phyloP scores from a whole-genome alignment of 2,797 vertebrate species.

The Platalea minor region DNA sequence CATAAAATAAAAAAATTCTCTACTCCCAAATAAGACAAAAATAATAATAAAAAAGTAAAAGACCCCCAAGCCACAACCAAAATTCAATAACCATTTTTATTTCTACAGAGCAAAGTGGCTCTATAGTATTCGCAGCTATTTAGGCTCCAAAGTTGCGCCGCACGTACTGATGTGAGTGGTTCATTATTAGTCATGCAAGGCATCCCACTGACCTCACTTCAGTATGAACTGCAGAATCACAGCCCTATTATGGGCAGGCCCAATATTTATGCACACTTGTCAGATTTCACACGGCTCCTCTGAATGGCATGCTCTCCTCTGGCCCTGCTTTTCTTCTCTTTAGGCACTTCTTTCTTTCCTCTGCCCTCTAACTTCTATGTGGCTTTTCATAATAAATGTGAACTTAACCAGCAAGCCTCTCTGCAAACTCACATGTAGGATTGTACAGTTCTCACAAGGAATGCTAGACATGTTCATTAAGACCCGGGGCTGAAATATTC shows the following conservation, averaged over 20 bases:
- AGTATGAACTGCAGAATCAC: background rate
- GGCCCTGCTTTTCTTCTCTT: background rate
- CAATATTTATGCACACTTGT: slow-evolving; percentile 32
- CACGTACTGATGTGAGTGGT: background rate
- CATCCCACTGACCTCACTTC: slow-evolving; percentile 6
- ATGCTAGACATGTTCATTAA: background rate
- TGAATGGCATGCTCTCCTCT: background rate
- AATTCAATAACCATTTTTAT: background rate
- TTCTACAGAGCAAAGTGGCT: background rate
- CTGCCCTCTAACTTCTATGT: background rate
- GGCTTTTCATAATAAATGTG: background rate
- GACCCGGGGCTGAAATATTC: background rate
- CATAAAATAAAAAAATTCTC: background rate
- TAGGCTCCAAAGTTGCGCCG: background rate
- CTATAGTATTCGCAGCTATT: background rate
- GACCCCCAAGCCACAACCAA: background rate
- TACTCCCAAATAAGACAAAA: background rate
- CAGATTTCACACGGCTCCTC: slow-evolving; percentile 4
- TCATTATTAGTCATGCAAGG: background rate
- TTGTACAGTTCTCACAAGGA: background rate
- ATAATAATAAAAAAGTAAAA: background rate
- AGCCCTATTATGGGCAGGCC: background rate
- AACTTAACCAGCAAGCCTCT: background rate
- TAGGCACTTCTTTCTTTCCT: background rate
- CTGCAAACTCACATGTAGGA: background rate